phyloP scores from a whole-genome alignment of 2,113 vertebrate species.

The Oenanthe melanoleuca region DNA sequence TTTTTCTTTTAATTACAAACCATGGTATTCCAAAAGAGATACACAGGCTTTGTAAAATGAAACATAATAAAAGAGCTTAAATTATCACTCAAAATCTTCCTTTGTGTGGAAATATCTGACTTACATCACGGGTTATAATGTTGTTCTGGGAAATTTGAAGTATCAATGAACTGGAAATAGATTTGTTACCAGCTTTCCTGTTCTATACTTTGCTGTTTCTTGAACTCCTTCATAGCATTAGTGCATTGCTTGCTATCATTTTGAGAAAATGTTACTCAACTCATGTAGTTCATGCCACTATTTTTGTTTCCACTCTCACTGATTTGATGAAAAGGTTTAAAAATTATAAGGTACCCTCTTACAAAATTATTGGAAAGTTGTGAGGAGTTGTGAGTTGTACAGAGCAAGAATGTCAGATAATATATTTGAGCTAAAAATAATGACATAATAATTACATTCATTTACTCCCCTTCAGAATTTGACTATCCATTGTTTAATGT shows the following conservation, averaged over 20 bases:
- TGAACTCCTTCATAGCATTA: not conserved
- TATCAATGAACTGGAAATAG: not conserved
- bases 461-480: not conserved
- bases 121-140: not conserved
- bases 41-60: not conserved
- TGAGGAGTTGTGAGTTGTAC: not conserved
- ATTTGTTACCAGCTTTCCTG: not conserved
- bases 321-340: not conserved
- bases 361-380: not conserved
- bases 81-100: not conserved
- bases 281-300: not conserved
- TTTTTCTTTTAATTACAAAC: not conserved
- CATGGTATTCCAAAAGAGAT: not conserved
- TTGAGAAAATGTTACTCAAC: not conserved
- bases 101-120: not conserved
- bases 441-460: not conserved
- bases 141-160: not conserved
- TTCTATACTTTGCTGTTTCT: not conserved
- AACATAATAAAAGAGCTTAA: not conserved
- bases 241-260: not conserved
- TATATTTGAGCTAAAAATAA: not conserved
- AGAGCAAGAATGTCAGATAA: not conserved
- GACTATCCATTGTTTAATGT: not conserved
- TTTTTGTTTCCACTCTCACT: not conserved
- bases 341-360: not conserved